Conservation (phyloP, 2,797 vertebrate genomes). For the Neoniphon sammara region DNA sequence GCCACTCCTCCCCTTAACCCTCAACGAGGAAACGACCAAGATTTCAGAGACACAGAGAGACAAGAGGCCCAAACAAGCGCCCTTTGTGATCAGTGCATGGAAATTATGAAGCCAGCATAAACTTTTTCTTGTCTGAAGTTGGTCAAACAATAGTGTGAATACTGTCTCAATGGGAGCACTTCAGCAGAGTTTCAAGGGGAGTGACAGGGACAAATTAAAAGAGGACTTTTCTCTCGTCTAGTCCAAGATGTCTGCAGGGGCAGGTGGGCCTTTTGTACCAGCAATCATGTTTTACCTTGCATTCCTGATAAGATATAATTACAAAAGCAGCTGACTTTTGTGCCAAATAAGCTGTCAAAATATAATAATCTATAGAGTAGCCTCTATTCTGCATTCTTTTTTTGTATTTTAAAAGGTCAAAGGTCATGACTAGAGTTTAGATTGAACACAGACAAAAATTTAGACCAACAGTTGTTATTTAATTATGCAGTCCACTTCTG, state of each 20-base stretch:
- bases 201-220: slow-evolving; percentile 48
- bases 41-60: slow-evolving; percentile 47
- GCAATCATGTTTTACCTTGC: slow-evolving; percentile 4
- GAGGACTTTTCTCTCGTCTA: slow-evolving; percentile 38
- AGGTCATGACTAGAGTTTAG: no score
- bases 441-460: no score
- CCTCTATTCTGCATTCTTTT: no score
- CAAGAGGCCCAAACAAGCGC: slow-evolving; percentile 72
- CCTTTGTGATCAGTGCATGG: slow-evolving; percentile 70
- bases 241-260: slow-evolving; percentile 20
- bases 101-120: slow-evolving; percentile 73
- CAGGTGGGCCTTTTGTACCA: slow-evolving; percentile 13
- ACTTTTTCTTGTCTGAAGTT: slow-evolving; percentile 66
- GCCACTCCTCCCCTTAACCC: slow-evolving; percentile 74
- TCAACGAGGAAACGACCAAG: slow-evolving; percentile 71
- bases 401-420: no score
- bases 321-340: slow-evolving; percentile 13
- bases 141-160: slow-evolving; percentile 63
- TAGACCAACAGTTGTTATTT: no score
- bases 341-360: background rate
- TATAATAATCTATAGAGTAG: background rate
- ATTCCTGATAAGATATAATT: slow-evolving; percentile 2
- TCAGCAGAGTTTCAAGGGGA: slow-evolving; percentile 43
- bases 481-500: no score
- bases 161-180: slow-evolving; percentile 53